Conservation (phyloP, 2,888 invertebrate genomes). For the Protophormia terraenovae region DNA sequence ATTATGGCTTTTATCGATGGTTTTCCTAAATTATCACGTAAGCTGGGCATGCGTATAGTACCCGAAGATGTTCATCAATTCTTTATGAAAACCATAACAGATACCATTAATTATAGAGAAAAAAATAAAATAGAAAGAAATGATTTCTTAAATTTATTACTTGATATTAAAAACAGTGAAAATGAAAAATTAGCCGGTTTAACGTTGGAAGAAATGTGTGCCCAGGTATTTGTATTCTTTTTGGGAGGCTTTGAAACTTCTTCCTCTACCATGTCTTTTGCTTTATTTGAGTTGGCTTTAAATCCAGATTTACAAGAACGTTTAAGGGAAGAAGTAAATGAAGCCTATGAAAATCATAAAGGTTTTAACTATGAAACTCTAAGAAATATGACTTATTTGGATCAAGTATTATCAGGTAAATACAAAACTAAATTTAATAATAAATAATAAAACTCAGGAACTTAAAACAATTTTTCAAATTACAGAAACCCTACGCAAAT, state of each 20-base stretch:
- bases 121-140: constrained; percentile 81
- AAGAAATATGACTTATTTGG: constrained; percentile 81
- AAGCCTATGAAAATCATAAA: constrained; percentile 72
- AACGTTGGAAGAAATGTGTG: constrained; percentile 75
- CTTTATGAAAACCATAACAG: constrained; percentile 77
- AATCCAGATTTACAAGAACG: constrained; percentile 79
- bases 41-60: constrained; percentile 68
- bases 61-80: constrained; percentile 77
- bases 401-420: constrained; percentile 82
- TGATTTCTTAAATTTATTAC: constrained; percentile 84
- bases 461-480: too few species aligned
- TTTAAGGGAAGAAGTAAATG: constrained; percentile 80
- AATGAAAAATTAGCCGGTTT: constrained; percentile 48
- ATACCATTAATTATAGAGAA: constrained; percentile 71
- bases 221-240: constrained; percentile 77
- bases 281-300: constrained; percentile 76
- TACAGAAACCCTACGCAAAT: constrained; percentile 83
- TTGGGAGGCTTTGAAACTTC: constrained; percentile 86
- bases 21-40: constrained; percentile 71
- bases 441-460: too few species aligned
- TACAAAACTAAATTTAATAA: background rate
- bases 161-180: constrained; percentile 81
- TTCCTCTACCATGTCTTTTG: constrained; percentile 84
- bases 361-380: constrained; percentile 78
- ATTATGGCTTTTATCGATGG: constrained; percentile 58